Percentiles rank a stretch among this genome's conserved stretches.
Evolutionary conservation across 2,888 invertebrate genomes (phyloP).

Genomic region (Diaprepes abbreviatus): DNA sequence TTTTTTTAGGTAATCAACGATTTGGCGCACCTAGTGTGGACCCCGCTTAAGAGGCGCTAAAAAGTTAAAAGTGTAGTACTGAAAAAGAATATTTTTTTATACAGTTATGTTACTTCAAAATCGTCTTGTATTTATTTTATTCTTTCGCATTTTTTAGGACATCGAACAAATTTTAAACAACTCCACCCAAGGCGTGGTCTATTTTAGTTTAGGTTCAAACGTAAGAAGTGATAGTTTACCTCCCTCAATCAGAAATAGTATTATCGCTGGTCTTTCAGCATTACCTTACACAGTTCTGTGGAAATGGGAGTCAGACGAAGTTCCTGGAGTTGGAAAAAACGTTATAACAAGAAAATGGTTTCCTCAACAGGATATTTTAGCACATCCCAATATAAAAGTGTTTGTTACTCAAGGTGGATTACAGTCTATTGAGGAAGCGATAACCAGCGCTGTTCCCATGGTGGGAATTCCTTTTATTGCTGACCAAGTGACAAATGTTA

Average conservation of each 20-base stretch:
- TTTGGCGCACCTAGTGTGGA: no score
- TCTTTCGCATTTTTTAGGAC: constrained; percentile 62
- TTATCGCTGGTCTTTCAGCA: constrained; percentile 63
- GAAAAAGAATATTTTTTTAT: no score
- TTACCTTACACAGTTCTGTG: constrained; percentile 66
- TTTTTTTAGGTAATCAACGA: neutral
- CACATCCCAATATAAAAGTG: constrained; percentile 56
- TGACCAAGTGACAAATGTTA: constrained; percentile 56
- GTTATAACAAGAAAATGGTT: constrained; percentile 67
- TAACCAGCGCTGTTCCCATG: constrained; percentile 55
- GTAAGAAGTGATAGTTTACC: constrained; percentile 62
- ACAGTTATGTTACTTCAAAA: no score
- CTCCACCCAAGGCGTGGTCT: constrained; percentile 62
- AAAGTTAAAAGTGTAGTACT: no score
- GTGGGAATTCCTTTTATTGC: constrained; percentile 58
- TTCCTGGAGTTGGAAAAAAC: constrained; percentile 62
- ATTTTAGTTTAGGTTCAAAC: constrained; percentile 66
- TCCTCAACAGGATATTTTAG: constrained; percentile 67
- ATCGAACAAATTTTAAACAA: constrained; percentile 61
- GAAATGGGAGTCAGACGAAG: constrained; percentile 65
- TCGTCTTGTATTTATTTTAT: no score
- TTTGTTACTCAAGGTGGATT: constrained; percentile 59
- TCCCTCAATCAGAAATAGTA: constrained; percentile 56
- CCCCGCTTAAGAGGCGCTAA: no score
- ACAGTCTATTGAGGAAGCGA: constrained; percentile 58